phyloP scores from a whole-genome alignment of 53 echinoderm and acorn worm genomes.

The Echinometra lucunter region DNA sequence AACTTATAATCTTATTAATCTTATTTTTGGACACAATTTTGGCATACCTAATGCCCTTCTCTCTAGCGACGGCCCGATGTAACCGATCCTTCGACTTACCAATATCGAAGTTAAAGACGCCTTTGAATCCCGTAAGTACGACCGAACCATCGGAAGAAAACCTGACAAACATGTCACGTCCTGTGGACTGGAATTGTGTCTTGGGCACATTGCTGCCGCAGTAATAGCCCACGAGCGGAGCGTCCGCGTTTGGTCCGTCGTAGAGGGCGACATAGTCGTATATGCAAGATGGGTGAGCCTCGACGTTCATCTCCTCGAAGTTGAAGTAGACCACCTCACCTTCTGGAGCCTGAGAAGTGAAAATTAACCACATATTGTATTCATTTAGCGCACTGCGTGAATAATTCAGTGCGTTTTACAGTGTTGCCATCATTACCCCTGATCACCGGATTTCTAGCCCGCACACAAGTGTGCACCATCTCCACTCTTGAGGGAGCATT shows the following conservation, averaged over 20 bases:
- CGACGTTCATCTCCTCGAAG: constrained; percentile 73
- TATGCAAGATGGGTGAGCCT: constrained; percentile 11
- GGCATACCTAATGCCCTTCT: background rate
- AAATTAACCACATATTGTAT: too few relatives aligned
- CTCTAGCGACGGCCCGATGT: background rate
- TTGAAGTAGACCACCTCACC: constrained; percentile 72
- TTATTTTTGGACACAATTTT: too few relatives aligned
- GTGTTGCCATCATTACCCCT: too few relatives aligned
- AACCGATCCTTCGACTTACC: background rate
- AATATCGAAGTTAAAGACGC: constrained; percentile 17
- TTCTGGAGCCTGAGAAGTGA: constrained; percentile 71
- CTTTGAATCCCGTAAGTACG: constrained; percentile 16
- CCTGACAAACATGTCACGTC: constrained; percentile 10
- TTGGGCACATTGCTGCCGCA: constrained; percentile 75
- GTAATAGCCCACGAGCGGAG: constrained; percentile 52
- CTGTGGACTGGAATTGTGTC: constrained; percentile 26
- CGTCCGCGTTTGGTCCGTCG: constrained; percentile 72
- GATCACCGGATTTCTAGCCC: too few relatives aligned
- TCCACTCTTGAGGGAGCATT: too few relatives aligned
- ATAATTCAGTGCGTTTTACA: too few relatives aligned
- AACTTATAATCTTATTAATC: too few relatives aligned
- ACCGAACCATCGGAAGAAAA: constrained; percentile 40
- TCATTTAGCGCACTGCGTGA: too few relatives aligned
- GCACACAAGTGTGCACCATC: too few relatives aligned
- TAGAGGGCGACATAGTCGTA: constrained; percentile 84